A percentile compares a stretch with the other conserved stretches of the same genome.
Conservation (phyloP, 2,113 vertebrate species). For the Potamarius usumacintae region DNA sequence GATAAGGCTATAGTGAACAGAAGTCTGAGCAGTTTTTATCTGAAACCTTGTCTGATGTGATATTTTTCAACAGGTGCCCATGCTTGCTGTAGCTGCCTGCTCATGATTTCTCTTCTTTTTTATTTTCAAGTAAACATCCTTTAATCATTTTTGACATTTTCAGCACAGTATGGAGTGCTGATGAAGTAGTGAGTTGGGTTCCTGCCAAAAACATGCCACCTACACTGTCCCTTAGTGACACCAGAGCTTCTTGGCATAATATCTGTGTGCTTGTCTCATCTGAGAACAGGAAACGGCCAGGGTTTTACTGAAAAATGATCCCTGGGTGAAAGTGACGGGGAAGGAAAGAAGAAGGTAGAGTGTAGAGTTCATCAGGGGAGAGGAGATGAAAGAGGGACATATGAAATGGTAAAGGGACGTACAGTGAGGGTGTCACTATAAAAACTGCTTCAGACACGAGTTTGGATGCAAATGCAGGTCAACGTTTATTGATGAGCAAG, state of each 20-base stretch:
- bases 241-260: constrained; percentile 6
- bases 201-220: constrained; percentile 34
- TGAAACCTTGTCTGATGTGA: background rate
- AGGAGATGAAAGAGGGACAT: background rate
- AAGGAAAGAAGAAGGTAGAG: background rate
- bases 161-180: constrained; percentile 39
- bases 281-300: background rate
- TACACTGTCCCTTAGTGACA: background rate
- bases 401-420: background rate
- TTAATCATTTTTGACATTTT: constrained; percentile 45
- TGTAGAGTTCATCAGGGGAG: background rate
- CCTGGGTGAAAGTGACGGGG: background rate
- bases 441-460: background rate
- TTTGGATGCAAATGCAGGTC: background rate
- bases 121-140: constrained; percentile 24
- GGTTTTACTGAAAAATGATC: background rate
- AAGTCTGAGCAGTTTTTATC: background rate
- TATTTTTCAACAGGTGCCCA: background rate
- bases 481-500: background rate
- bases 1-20: background rate
- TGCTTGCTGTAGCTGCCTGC: background rate
- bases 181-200: constrained; percentile 38
- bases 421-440: background rate
- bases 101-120: constrained; percentile 13
- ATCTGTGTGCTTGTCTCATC: constrained; percentile 23